Percentiles rank a stretch among this genome's conserved stretches.
Conservation (phyloP, 2,888 invertebrate species). For the Alloscopus bannaensis region DNA sequence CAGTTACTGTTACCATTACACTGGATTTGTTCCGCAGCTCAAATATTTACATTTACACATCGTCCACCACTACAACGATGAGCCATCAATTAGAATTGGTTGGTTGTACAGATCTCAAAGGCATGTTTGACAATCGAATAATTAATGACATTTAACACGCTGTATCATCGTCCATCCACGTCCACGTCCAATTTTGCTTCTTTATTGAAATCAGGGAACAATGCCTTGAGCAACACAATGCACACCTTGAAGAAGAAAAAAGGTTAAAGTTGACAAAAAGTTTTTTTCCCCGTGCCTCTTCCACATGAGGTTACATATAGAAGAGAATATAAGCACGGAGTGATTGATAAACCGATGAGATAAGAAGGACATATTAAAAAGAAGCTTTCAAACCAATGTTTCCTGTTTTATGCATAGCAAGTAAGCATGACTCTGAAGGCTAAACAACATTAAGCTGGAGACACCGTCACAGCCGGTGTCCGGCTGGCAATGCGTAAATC, state of each 20-base stretch:
- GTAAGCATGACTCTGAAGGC: no score
- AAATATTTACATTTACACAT: no score
- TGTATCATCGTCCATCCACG: constrained; percentile 27
- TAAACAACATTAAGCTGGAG: constrained; percentile 22
- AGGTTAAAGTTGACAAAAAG: constrained; percentile 69
- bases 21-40: no score
- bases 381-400: constrained; percentile 36
- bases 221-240: neutral
- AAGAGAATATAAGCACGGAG: constrained; percentile 4
- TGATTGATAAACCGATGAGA: constrained; percentile 60
- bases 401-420: constrained; percentile 28
- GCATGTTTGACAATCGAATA: constrained; percentile 53
- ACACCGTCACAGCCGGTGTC: constrained; percentile 62
- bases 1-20: no score
- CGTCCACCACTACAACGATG: no score
- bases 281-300: constrained; percentile 38
- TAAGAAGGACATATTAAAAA: constrained; percentile 58
- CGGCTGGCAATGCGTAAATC: constrained; percentile 62
- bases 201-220: constrained; percentile 13
- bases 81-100: no score
- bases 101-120: no score
- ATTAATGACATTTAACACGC: constrained; percentile 50
- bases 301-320: no score
- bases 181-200: neutral
- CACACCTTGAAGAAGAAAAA: constrained; percentile 18